Base-by-base conservation (phyloP, 2,888 invertebrate species). In the Tetropium fuscum region DNA sequence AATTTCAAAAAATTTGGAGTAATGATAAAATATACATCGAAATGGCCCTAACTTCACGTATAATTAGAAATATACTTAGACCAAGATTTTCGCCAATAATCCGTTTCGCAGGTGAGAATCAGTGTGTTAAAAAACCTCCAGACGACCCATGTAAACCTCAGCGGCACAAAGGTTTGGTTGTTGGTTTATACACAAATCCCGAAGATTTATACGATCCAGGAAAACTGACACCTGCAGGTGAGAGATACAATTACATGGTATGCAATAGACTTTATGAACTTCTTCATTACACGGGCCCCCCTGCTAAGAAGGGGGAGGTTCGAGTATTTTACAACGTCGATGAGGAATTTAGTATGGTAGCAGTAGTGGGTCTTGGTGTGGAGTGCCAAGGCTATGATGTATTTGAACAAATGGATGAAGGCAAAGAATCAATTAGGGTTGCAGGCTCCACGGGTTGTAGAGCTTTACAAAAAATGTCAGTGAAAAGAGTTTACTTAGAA, bases 281-380 rank as follows among this genome's bases (percentile, higher is more conserved):
- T 18, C 45, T 83, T 15, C 69, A 69, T 51, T 75, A 72, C 38
- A 68, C 80, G 4, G 82, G 82, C 32, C 87, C 79, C 72, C 87
- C 79, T 60, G 86, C 83, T 80, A 84, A 58, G 76, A 81, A 80
- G 74, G 87, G 75, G 74, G 87, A 82, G 81, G 85, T 83, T 1
- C 84, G 90, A 64, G 81, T 90, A 6, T 87, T 90, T 71, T 91
- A 86, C 73, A 88, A 87, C 66, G 74, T 91, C 19, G 89, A 90
- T 66, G 83, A 84, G 0, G 82, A 84, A 20, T 91, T 87, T 74
- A 86, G 86, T 0, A 87, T 85, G 30, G 87, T 93, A 1, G 90
- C 90, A 3, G 86, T 94, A 3, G 89, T 89, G n/a, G 91, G 92
- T 10, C 82, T 94, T 27, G 93, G 93, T 3, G 84, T 85, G 49